Evolutionary conservation across 2,113 vertebrate species (phyloP).

Genomic region (Dipodomys spectabilis): DNA sequence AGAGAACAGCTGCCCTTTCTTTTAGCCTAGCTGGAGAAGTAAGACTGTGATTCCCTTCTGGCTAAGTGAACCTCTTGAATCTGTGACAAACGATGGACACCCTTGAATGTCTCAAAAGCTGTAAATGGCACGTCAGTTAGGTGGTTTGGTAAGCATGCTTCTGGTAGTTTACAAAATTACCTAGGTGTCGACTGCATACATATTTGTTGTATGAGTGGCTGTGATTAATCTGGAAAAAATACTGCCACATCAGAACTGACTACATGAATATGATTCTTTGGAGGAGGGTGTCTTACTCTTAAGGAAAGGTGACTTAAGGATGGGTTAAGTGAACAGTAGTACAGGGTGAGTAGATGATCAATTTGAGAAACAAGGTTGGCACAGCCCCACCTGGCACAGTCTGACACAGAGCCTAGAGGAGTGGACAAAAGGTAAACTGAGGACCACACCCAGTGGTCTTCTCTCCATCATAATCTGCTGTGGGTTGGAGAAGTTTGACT

Average conservation of each 20-base stretch:
- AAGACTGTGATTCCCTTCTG: too few relatives aligned
- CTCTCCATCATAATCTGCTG: neutral
- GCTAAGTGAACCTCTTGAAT: too few relatives aligned
- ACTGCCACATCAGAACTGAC: neutral
- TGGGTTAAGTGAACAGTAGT: neutral
- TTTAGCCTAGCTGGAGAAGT: neutral
- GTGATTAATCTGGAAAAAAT: constrained; percentile 2
- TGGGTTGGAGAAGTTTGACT: neutral
- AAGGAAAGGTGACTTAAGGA: neutral
- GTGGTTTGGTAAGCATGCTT: neutral
- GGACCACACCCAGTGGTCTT: neutral
- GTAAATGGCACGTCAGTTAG: neutral
- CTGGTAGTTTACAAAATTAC: neutral
- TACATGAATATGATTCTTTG: neutral
- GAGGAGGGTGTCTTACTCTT: constrained; percentile 11
- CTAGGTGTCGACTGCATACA: neutral
- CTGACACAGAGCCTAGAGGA: neutral
- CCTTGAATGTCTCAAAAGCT: neutral
- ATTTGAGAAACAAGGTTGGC: neutral
- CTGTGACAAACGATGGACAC: neutral
- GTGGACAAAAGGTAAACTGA: neutral
- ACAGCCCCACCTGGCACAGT: neutral
- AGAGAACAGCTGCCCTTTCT: too few relatives aligned
- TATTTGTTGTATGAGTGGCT: neutral
- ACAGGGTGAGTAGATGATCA: neutral